phyloP scores from a whole-genome alignment of 2,113 vertebrate genomes.

The Prunella fulvescens region DNA sequence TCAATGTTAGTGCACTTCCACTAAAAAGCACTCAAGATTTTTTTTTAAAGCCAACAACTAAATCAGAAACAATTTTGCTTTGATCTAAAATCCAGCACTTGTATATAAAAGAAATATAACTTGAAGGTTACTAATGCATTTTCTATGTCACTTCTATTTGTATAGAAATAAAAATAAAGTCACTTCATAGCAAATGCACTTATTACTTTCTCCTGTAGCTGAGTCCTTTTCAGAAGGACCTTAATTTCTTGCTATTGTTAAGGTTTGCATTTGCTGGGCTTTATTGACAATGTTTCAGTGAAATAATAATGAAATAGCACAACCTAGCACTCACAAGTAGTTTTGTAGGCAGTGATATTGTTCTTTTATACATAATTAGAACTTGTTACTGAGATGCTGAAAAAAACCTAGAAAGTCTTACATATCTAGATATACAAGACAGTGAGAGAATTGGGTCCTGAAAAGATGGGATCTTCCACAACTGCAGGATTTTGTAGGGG shows the following conservation, averaged over 20 bases:
- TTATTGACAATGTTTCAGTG: background rate
- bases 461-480: background rate
- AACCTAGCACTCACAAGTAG: background rate
- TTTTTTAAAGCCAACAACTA: background rate
- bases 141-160: background rate
- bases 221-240: background rate
- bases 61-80: background rate
- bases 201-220: background rate
- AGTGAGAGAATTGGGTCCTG: background rate
- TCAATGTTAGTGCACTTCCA: background rate
- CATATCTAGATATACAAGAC: background rate
- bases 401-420: background rate
- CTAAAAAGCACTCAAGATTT: slow-evolving; percentile 10
- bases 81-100: slow-evolving; percentile 38
- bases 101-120: background rate
- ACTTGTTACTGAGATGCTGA: background rate
- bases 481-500: background rate
- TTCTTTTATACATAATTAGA: background rate
- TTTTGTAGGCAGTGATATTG: background rate
- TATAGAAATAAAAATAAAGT: slow-evolving; percentile 14
- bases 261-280: background rate
- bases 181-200: background rate
- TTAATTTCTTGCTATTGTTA: background rate
- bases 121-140: slow-evolving; percentile 15
- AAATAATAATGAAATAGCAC: background rate